Base-by-base conservation (phyloP, 1,140 invertebrate genomes). In the Pectinophora gossypiella region DNA sequence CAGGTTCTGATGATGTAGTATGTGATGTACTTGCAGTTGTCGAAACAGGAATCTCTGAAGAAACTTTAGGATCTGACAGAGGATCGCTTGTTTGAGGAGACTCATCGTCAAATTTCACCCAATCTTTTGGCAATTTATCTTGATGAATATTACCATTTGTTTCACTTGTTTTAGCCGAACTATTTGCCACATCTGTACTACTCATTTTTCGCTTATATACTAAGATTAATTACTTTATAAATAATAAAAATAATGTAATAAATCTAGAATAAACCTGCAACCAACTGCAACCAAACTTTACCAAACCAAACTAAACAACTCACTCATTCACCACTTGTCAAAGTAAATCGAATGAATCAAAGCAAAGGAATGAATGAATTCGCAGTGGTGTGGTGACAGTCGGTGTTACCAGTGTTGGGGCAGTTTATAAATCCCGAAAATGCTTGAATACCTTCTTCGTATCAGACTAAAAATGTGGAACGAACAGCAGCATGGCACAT, bases 91-190 rank as follows among this genome's bases (percentile, higher is more conserved):
- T 53, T 62, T 71, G 66, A 38, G 61, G 57, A 59, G 65, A 61
- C 46, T 87, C 84, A 49, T 87, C 84, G 43, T 87, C 84, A 64
- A 87, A 87, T 65, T 85, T 77, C 15, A 87, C 80, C 84, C 84
- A 87, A 56, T 62, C 68, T 62, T 72, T 74, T 20, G 74, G 66
- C 48, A 59, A 42, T 48, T 64, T 75, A 36, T 79, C 77, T 47
- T 71, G 58, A 44, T 65, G 71, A 56, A 73, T 16, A 60, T 55
- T 64, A 21, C 77, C 79, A 67, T 81, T 85, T 51, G 67, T 53
- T 54, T 77, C 72, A 45, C 45, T 69, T 19, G 46, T 48, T 56
- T 74, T 68, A 50, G 68, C 21, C 36, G 56, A 10, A 2, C 48
- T 45, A 51, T 44, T 61, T 49, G 47, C 66, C 48, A 63, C 64